Conservation (phyloP, 2,113 vertebrate species). For the Corythoichthys intestinalis region DNA sequence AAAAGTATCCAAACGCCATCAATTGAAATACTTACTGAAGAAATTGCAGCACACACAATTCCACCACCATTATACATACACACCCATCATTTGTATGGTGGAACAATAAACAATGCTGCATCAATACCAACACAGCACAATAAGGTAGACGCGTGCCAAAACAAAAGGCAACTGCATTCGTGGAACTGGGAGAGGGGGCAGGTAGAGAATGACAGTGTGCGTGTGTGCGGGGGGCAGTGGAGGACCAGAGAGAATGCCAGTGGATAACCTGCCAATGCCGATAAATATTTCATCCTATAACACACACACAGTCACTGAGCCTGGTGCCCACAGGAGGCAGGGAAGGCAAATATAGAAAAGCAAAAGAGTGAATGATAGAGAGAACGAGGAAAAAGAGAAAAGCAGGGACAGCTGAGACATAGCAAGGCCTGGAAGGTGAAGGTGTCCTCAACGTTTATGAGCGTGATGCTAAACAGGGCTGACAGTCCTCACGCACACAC, state of each 20-base stretch:
- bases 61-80: not conserved
- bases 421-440: constrained; percentile 66
- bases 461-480: constrained; percentile 50
- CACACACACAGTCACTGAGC: constrained; percentile 55
- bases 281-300: constrained; percentile 67
- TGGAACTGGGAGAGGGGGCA: constrained; percentile 12
- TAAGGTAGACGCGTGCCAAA: constrained; percentile 13
- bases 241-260: constrained; percentile 7
- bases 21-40: not conserved
- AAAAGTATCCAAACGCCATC: not conserved
- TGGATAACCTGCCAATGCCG: constrained; percentile 61
- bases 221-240: constrained; percentile 32
- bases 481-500: constrained; percentile 48
- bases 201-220: constrained; percentile 49
- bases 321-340: constrained; percentile 45
- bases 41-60: constrained; percentile 4
- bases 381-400: constrained; percentile 15
- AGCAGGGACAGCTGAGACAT: constrained; percentile 43
- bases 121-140: constrained; percentile 13
- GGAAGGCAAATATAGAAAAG: not conserved
- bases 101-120: constrained; percentile 13
- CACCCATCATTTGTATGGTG: constrained; percentile 5
- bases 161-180: constrained; percentile 9
- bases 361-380: constrained; percentile 1
- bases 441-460: constrained; percentile 60